These are phyloP conservation scores for Ormyrus labotus DNA, from an alignment of 2,888 invertebrate genomes.

Conservation along the genomic window DNA sequence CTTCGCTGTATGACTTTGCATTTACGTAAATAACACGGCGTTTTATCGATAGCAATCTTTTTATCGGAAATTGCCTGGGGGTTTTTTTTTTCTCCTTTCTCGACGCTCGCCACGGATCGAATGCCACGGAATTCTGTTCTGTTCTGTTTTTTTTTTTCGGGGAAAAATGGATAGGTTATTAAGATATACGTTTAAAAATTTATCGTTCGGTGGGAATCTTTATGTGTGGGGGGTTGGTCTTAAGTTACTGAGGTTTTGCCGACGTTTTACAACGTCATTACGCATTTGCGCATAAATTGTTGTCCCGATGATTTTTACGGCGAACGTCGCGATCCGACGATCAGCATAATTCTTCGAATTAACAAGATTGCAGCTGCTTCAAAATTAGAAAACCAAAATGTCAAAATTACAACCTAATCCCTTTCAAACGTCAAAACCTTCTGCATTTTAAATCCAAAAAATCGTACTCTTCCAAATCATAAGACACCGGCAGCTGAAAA, in stretches of 20 bases:
- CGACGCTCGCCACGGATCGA: not conserved
- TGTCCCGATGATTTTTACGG: not conserved
- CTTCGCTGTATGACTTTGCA: conserved; percentile 47
- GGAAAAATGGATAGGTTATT: conserved; percentile 42
- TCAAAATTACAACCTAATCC: too few species aligned
- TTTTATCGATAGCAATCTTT: conserved; percentile 53
- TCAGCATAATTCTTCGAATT: conserved; percentile 16
- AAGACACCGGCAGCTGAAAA: too few species aligned
- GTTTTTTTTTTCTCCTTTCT: conserved; percentile 17
- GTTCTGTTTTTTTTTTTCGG: conserved; percentile 1
- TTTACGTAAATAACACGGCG: conserved; percentile 55
- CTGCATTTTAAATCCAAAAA: too few species aligned
- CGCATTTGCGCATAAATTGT: conserved; percentile 6
- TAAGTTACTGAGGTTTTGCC: not conserved
- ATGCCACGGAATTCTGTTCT: conserved; percentile 18
- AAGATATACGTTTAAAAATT: conserved; percentile 39
- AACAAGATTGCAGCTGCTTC: too few species aligned
- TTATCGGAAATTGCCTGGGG: conserved; percentile 50
- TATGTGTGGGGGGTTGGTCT: not conserved
- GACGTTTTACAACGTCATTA: not conserved
- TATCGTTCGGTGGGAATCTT: conserved; percentile 34
- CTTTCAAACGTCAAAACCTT: too few species aligned
- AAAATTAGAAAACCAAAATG: too few species aligned
- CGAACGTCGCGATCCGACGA: not conserved
- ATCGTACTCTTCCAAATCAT: too few species aligned